Base-by-base conservation (phyloP, 2,888 invertebrate genomes). In the Mechanitis mazaeus region DNA sequence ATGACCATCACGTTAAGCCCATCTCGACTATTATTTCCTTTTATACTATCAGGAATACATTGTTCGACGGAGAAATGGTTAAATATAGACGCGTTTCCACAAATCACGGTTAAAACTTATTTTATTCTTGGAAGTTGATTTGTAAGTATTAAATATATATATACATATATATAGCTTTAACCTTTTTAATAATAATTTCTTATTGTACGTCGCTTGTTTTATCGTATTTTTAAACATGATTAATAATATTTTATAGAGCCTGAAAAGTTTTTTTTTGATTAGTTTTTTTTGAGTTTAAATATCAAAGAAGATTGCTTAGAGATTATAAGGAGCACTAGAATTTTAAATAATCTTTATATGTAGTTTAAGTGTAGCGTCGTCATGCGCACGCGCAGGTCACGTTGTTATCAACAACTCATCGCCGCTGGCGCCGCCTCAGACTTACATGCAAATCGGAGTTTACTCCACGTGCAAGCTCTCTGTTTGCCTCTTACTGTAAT, bases 371-470 rank as follows among this genome's bases (percentile, higher is more conserved):
- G 56, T 50, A 33, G 33, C 54, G 63, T 55, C 59, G 58, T 63
- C 55, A 47, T 38, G 59, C 33, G 38, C 57, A 59, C 63, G 46
- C 60, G 59, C 65, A 60, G 64, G 69, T 64, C 67, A 69, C 71
- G 70, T 68, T 57, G 63, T 61, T 67, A 70, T 71, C 71, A 64
- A 61, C 42, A 9, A 42, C 7, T 1, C 58, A 65, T 68, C 64
- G 64, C 64, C 68, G 67, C 68, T 68, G 69, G 72, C 73, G 72
- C 73, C 70, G 69, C 45, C 56, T 60, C 54, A 45, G 50, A 56
- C 57, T 53, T 62, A 63, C 69, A 71, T 66, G 70, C 69, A 70
- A 70, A 70, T 70, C 56, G 11, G 42, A 42, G 64, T 67, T 45
- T 56, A 45, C 53, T 31, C 55, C 58, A 62, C 61, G 61, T 62